A percentile compares a stretch with the other conserved stretches of the same genome.
Evolutionary conservation across 2,888 invertebrate species (phyloP).

Genomic region (Geophilus truncorum): DNA sequence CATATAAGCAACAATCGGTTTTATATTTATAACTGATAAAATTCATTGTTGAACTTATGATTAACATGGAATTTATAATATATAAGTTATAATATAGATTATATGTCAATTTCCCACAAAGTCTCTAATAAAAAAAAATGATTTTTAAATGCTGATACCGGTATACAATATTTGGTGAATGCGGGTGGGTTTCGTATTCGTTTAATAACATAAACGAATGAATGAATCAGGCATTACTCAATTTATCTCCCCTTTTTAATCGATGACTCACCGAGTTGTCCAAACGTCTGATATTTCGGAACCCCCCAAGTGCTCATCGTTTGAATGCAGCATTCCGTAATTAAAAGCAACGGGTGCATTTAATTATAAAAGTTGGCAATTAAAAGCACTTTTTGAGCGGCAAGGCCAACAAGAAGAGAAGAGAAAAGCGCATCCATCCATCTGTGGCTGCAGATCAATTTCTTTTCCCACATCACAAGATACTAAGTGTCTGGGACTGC

Average conservation of each 20-base stretch:
- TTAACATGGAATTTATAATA: too few relatives aligned
- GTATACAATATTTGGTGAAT: too few relatives aligned
- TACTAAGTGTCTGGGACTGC: neutral
- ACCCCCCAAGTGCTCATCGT: neutral
- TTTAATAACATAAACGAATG: neutral
- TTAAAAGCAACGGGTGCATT: too few relatives aligned
- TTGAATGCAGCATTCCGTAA: too few relatives aligned
- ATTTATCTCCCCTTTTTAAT: neutral
- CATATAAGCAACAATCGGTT: too few relatives aligned
- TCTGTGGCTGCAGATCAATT: neutral
- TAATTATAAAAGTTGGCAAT: neutral
- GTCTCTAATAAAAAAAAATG: too few relatives aligned
- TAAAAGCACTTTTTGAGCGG: neutral
- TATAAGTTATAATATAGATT: too few relatives aligned
- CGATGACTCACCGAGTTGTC: neutral
- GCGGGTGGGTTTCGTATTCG: neutral
- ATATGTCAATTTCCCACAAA: too few relatives aligned
- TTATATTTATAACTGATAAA: too few relatives aligned
- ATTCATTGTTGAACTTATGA: too few relatives aligned
- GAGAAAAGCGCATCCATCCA: neutral
- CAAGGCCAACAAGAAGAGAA: constrained; percentile 1
- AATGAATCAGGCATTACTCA: neutral
- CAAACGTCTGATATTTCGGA: neutral
- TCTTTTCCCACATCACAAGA: neutral
- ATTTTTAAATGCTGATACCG: too few relatives aligned